Evolutionary conservation across 2,113 vertebrate genomes (phyloP).

Genomic region (Chelonoidis abingdonii): DNA sequence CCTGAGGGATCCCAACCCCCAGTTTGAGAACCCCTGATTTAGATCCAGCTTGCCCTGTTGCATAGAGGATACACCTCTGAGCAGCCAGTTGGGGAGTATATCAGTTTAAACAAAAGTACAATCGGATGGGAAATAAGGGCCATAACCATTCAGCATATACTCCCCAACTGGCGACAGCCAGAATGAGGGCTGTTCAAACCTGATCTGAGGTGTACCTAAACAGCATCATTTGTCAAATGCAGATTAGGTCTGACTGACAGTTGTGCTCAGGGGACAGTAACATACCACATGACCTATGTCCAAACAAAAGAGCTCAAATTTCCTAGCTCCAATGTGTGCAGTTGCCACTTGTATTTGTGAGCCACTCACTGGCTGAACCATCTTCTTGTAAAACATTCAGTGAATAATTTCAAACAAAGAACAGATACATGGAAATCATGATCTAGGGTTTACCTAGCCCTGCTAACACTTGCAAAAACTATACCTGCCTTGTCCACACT

Average conservation of each 20-base stretch:
- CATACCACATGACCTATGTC: background rate
- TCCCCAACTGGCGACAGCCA: background rate
- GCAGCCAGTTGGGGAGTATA: background rate
- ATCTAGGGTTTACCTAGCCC: background rate
- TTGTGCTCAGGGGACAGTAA: background rate
- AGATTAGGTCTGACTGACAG: background rate
- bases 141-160: too few relatives aligned
- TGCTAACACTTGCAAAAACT: background rate
- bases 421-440: background rate
- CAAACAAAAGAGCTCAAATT: background rate
- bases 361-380: background rate
- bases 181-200: background rate
- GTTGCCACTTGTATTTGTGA: background rate
- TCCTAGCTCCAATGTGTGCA: background rate
- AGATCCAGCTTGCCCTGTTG: background rate
- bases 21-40: background rate
- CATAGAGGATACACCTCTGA: background rate
- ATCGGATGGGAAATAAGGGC: too few relatives aligned
- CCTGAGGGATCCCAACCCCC: too few relatives aligned
- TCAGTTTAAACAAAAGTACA: too few relatives aligned
- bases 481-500: background rate
- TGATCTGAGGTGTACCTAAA: accelerated
- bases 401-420: background rate
- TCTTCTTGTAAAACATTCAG: background rate
- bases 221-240: background rate